These are phyloP conservation scores for Ceratina australensis DNA, from an alignment of 1,140 invertebrate genomes.

Conservation along the genomic window DNA sequence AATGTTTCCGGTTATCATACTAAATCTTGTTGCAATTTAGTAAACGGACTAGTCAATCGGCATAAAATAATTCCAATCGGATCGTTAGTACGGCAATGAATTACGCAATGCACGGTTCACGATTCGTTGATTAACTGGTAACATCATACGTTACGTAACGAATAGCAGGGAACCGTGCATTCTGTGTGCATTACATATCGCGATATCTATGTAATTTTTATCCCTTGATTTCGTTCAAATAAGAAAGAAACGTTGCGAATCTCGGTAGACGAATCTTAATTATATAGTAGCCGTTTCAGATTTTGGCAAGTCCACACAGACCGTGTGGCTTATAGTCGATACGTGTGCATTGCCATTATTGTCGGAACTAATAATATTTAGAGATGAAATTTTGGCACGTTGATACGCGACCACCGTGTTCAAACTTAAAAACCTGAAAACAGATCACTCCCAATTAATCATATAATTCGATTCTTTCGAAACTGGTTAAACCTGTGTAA, in stretches of 20 bases:
- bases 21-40: conserved; percentile 28
- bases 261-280: conserved; percentile 20
- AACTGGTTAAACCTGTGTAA: not conserved
- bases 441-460: conserved; percentile 32
- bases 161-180: conserved; percentile 15
- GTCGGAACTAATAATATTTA: conserved; percentile 85
- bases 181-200: conserved; percentile 15
- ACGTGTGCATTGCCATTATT: conserved; percentile 72
- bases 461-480: not conserved
- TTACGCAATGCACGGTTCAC: conserved; percentile 17
- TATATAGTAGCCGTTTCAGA: conserved; percentile 59
- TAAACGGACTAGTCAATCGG: conserved; percentile 33
- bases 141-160: conserved; percentile 21
- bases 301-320: conserved; percentile 78
- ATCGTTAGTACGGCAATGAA: conserved; percentile 12
- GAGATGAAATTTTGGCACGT: conserved; percentile 91
- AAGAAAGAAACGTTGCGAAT: conserved; percentile 7
- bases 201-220: conserved; percentile 30
- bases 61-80: conserved; percentile 36
- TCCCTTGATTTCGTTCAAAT: conserved; percentile 14
- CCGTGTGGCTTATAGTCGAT: conserved; percentile 80
- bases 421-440: conserved; percentile 87
- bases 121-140: conserved; percentile 9
- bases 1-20: not conserved
- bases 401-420: conserved; percentile 93